Conservation (phyloP, 1,140 invertebrate species). For the Diachasma alloeum region DNA sequence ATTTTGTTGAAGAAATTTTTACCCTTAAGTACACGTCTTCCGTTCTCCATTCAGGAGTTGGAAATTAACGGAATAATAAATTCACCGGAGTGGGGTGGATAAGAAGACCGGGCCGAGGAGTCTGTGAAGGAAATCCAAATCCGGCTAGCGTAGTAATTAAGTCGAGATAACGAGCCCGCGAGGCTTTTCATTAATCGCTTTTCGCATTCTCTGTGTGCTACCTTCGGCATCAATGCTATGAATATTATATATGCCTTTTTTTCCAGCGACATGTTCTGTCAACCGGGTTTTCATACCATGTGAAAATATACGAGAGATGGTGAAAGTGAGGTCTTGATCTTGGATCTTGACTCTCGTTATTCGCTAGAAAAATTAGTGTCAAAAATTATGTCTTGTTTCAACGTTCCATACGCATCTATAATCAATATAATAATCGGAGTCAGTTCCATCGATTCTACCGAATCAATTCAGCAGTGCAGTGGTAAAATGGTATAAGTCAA, state of each 20-base stretch:
- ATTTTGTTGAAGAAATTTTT: neutral
- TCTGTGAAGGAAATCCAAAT: conserved; percentile 3
- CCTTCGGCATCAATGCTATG: neutral
- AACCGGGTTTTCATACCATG: too few relatives aligned
- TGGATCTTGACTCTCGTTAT: neutral
- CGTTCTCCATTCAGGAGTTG: neutral
- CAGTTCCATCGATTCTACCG: too few relatives aligned
- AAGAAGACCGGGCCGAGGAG: neutral
- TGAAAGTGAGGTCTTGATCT: neutral
- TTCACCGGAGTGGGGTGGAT: neutral
- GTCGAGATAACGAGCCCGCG: conserved; percentile 9
- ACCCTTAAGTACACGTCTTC: neutral
- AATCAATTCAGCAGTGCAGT: too few relatives aligned
- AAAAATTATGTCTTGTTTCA: too few relatives aligned
- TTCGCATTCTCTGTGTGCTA: neutral
- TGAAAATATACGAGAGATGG: neutral
- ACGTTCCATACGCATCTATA: too few relatives aligned
- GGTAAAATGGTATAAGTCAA: too few relatives aligned
- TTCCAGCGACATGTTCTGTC: too few relatives aligned
- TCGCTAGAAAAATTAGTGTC: too few relatives aligned
- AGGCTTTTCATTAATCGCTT: conserved; percentile 18
- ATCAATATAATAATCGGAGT: too few relatives aligned
- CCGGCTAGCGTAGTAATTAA: conserved; percentile 16
- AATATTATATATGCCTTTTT: too few relatives aligned
- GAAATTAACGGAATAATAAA: conserved; percentile 20